Percentiles rank a stretch among this genome's conserved stretches.
phyloP scores from a whole-genome alignment of 2,797 vertebrate genomes.

The Hippopotamyrus pictus region DNA sequence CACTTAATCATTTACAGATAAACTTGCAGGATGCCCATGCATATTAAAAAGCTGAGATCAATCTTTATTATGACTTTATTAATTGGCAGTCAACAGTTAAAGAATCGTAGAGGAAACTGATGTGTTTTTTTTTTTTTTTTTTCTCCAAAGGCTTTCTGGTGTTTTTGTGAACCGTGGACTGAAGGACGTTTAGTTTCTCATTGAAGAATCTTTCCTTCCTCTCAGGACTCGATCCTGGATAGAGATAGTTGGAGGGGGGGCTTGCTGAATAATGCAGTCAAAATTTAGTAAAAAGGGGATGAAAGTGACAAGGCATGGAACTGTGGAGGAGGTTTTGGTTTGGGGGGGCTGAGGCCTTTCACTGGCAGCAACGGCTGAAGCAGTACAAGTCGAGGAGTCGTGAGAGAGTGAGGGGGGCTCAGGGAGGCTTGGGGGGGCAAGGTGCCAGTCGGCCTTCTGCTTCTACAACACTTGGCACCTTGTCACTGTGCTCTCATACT shows the following conservation, averaged over 20 bases:
- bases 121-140: not conserved
- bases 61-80: not conserved
- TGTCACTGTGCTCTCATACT: slow-evolving; percentile 20
- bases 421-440: slow-evolving; percentile 5
- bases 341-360: slow-evolving; percentile 5
- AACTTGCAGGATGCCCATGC: not conserved
- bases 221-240: not conserved
- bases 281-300: not conserved
- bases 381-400: slow-evolving; percentile 18
- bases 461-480: slow-evolving; percentile 23
- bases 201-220: not conserved
- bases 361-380: slow-evolving; percentile 21
- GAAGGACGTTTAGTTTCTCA: not conserved
- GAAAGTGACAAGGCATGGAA: not conserved
- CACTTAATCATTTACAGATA: not conserved
- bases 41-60: not conserved
- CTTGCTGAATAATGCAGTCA: not conserved
- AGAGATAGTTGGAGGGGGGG: not conserved
- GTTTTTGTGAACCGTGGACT: not conserved
- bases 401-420: not conserved
- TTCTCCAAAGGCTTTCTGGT: not conserved
- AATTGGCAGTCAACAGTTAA: not conserved
- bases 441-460: slow-evolving; percentile 10
- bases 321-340: not conserved
- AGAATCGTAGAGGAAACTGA: too few relatives aligned